Evolutionary conservation across 2,113 vertebrate species (phyloP).

Genomic region (Clarias batrachus): DNA sequence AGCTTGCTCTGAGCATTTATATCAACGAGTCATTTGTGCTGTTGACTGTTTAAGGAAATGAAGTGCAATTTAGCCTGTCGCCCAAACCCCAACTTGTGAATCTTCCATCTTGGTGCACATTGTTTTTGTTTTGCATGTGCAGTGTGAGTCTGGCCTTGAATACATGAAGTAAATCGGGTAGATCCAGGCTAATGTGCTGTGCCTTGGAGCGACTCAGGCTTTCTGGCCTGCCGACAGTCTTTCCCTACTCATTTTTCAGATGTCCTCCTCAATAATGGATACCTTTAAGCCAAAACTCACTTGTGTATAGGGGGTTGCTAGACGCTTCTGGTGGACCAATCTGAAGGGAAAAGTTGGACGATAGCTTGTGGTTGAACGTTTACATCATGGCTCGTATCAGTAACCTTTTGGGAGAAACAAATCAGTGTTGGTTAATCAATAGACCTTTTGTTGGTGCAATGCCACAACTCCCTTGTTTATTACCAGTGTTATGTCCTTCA

Average conservation of each 20-base stretch:
- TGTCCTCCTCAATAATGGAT: constrained; percentile 54
- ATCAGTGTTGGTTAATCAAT: constrained; percentile 62
- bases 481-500: constrained; percentile 49
- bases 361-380: constrained; percentile 67
- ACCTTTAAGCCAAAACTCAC: constrained; percentile 59
- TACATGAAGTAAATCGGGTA: constrained; percentile 60
- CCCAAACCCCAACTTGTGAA: constrained; percentile 60
- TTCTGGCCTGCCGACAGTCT: constrained; percentile 19
- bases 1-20: constrained; percentile 53
- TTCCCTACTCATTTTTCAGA: constrained; percentile 34
- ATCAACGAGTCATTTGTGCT: constrained; percentile 61
- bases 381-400: constrained; percentile 68
- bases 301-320: constrained; percentile 58
- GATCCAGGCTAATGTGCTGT: constrained; percentile 58
- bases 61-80: constrained; percentile 61
- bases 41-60: constrained; percentile 61
- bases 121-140: constrained; percentile 62
- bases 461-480: constrained; percentile 39
- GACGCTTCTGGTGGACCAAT: constrained; percentile 61
- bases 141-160: constrained; percentile 55
- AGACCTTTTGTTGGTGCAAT: constrained; percentile 62
- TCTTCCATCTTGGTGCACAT: constrained; percentile 58
- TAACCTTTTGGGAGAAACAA: constrained; percentile 61
- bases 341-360: constrained; percentile 67
- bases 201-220: constrained; percentile 52